Evolutionary conservation across 2,888 invertebrate genomes (phyloP), one percentile per base, ranked within the genome.

Genomic region (Dynastes maya): DNA sequence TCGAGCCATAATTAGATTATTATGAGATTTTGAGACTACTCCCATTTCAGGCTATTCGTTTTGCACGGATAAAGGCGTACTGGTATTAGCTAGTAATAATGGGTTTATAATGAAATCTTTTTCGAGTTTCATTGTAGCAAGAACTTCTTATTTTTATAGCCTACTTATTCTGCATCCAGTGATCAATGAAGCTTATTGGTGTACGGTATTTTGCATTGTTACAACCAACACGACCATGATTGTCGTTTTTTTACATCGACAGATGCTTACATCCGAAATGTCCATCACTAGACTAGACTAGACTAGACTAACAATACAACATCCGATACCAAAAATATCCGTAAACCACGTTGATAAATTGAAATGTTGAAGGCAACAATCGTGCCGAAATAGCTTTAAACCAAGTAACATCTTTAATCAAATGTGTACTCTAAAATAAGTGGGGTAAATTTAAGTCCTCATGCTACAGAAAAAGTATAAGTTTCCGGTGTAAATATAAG

Each of bases 101-200:
- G 55, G n/a, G 13, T 32, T 71, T 71, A 55, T 32, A 71, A 71
- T 71, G 55, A 71, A 71, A 37, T 71, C 16, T 55, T 71, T 9
- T 27, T 49, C 9, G 4, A 27, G 22, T 22, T 49, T 22, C 29
- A 8, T 32, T 9, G 55, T 37, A 22, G n/a, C 53, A 29, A 22
- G n/a, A 37, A n/a, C 53, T 55, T 16, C 11, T 51, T 29, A 68
- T 68, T 65, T 65, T 40, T 65, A 65, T 68, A 68, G 51, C 51
- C 68, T 55, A 55, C 71, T 71, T 55, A 27, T 5, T 55, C 16
- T 32, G 9, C 37, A 8, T 55, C 37, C 37, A 55, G 53, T 37
- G 51, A 45, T 53, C 70, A 53, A 51, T 29, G 53, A 70, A 53
- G 70, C 51, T 70, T 70, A 70, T 70, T 65, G 4, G 16, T 65